A percentile compares a stretch with the other conserved stretches of the same genome.
Evolutionary conservation across 2,888 invertebrate species (phyloP).

Genomic region (Pheosia gnoma): DNA sequence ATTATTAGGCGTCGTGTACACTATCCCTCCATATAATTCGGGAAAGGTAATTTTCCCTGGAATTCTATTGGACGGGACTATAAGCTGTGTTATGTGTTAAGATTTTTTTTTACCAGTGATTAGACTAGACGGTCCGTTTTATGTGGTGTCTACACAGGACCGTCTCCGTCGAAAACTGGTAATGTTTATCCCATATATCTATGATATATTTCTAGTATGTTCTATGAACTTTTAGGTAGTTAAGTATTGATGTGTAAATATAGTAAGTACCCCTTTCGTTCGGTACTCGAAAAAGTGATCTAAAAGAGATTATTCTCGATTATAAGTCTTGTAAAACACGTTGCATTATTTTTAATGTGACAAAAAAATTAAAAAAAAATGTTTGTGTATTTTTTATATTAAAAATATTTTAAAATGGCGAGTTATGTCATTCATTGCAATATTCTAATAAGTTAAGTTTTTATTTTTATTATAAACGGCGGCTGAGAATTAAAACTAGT

Average conservation of each 20-base stretch:
- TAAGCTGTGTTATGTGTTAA: slow-evolving; percentile 65
- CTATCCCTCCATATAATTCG: slow-evolving; percentile 78
- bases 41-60: slow-evolving; percentile 83
- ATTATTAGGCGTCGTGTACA: slow-evolving; percentile 60
- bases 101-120: slow-evolving; percentile 74
- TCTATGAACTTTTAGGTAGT: slow-evolving; percentile 92
- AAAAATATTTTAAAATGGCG: slow-evolving; percentile 48
- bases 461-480: slow-evolving; percentile 26
- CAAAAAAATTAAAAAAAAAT: slow-evolving; percentile 28
- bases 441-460: slow-evolving; percentile 15
- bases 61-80: slow-evolving; percentile 75
- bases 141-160: slow-evolving; percentile 41
- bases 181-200: slow-evolving; percentile 98
- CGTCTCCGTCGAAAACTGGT: slow-evolving; percentile 82
- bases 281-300: slow-evolving; percentile 46
- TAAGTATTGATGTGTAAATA: slow-evolving; percentile 71
- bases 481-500: slow-evolving; percentile 29
- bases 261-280: slow-evolving; percentile 28
- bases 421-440: slow-evolving; percentile 53
- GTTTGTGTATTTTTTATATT: slow-evolving; percentile 37
- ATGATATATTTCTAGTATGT: slow-evolving; percentile 98
- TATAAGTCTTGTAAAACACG: slow-evolving; percentile 35
- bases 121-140: slow-evolving; percentile 56
- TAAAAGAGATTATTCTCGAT: slow-evolving; percentile 51
- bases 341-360: slow-evolving; percentile 39